Evolutionary conservation across 2,888 invertebrate species (phyloP).

Genomic region (Smittia sp.): DNA sequence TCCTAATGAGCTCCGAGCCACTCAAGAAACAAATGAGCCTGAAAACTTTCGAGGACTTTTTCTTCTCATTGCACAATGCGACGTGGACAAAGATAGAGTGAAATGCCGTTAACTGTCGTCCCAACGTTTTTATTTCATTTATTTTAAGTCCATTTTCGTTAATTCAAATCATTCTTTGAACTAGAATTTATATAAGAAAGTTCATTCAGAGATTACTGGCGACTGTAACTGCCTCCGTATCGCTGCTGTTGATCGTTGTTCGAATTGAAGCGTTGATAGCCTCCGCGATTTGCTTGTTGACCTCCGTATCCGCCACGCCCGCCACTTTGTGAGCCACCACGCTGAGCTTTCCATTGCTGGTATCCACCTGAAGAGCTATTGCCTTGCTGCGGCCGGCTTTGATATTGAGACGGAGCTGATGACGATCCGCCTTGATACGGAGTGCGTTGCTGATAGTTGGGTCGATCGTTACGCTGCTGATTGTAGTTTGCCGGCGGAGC

Average conservation of each 20-base stretch:
- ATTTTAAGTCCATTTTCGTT: background rate
- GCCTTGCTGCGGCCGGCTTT: background rate
- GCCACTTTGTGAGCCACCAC: slow-evolving; percentile 5
- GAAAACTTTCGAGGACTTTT: background rate
- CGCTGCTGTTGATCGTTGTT: background rate
- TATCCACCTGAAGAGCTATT: slow-evolving; percentile 21
- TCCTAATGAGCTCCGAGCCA: slow-evolving; percentile 39
- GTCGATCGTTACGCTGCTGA: background rate
- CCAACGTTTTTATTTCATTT: slow-evolving; percentile 13
- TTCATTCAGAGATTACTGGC: slow-evolving; percentile 17
- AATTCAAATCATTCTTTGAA: background rate
- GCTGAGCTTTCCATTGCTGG: slow-evolving; percentile 20
- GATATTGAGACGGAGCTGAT: background rate
- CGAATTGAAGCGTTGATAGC: slow-evolving; percentile 32
- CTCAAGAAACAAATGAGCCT: slow-evolving; percentile 33
- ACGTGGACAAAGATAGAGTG: background rate
- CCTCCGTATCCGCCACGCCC: background rate
- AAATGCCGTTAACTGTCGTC: slow-evolving; percentile 23
- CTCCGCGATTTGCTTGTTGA: slow-evolving; percentile 13
- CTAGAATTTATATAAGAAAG: background rate
- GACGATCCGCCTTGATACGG: background rate
- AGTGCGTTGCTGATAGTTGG: background rate
- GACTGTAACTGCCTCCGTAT: slow-evolving; percentile 29
- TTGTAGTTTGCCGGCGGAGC: background rate
- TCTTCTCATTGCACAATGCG: background rate